Evolutionary conservation across 2,113 vertebrate species (phyloP).

Genomic region (Alexandromys fortis): DNA sequence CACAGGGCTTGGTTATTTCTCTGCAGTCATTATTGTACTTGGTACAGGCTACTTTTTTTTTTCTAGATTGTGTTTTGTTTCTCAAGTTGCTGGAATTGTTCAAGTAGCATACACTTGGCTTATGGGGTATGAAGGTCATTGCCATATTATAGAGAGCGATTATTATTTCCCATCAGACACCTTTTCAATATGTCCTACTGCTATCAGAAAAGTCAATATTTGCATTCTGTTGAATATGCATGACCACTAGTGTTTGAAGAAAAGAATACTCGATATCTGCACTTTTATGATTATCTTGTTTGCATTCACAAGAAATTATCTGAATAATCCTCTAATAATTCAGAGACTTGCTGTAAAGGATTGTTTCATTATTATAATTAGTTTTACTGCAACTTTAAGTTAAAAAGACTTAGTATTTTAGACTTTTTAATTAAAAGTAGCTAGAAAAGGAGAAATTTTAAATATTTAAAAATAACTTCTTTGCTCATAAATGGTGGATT

Average conservation of each 20-base stretch:
- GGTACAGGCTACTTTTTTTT: conserved; percentile 71
- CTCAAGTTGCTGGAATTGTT: conserved; percentile 69
- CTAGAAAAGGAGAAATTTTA: conserved; percentile 61
- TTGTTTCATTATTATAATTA: conserved; percentile 85
- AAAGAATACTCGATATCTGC: conserved; percentile 82
- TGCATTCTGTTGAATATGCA: conserved; percentile 90
- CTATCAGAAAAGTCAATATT: conserved; percentile 90
- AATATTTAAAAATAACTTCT: conserved; percentile 47
- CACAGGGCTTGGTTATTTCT: conserved; percentile 74
- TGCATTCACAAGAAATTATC: conserved; percentile 85
- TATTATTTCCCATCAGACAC: conserved; percentile 77
- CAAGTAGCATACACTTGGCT: conserved; percentile 72
- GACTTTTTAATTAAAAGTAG: conserved; percentile 68
- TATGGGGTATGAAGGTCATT: conserved; percentile 75
- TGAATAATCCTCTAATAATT: conserved; percentile 84
- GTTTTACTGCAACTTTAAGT: conserved; percentile 79
- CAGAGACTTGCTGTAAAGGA: conserved; percentile 73
- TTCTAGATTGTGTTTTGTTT: conserved; percentile 78
- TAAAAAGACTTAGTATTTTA: conserved; percentile 72
- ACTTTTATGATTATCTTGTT: conserved; percentile 85
- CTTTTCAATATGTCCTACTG: conserved; percentile 82
- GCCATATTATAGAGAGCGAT: conserved; percentile 68
- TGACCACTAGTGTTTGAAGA: conserved; percentile 80
- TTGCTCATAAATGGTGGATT: conserved; percentile 53
- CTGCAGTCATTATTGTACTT: conserved; percentile 68